A percentile compares a stretch with the other conserved stretches of the same genome.
phyloP scores from a whole-genome alignment of 2,797 vertebrate species.

The Pogoniulus pusillus region DNA sequence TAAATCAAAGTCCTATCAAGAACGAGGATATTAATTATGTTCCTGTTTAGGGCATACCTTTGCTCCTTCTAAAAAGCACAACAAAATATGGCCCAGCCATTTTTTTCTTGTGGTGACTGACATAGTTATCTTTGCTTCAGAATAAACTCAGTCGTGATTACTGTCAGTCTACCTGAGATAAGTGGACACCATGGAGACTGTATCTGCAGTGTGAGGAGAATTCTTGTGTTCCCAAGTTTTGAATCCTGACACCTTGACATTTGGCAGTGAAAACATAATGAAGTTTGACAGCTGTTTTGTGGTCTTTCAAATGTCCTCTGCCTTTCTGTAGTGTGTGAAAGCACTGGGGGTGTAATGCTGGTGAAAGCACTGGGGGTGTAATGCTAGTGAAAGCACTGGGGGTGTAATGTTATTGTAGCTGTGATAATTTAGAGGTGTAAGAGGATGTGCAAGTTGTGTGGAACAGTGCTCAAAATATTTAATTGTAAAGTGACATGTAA shows the following conservation, averaged over 20 bases:
- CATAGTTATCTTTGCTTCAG: background rate
- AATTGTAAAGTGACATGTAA: background rate
- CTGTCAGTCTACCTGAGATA: background rate
- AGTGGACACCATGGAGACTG: background rate
- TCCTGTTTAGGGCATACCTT: background rate
- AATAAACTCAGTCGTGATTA: background rate
- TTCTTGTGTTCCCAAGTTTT: background rate
- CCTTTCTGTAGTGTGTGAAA: background rate
- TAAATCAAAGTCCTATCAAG: constrained; percentile 23
- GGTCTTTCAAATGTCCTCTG: background rate
- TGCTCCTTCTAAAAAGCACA: background rate
- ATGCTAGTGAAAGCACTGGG: background rate
- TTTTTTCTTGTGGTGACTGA: background rate
- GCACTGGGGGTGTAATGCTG: background rate
- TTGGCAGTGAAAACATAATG: background rate
- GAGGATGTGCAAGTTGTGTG: background rate
- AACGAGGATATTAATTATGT: constrained; percentile 36
- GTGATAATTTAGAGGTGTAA: background rate
- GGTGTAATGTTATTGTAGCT: background rate
- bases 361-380: too few relatives aligned
- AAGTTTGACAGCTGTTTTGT: background rate
- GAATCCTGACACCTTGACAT: background rate
- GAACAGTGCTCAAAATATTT: background rate
- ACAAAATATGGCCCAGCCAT: background rate
- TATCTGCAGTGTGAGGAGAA: background rate